Conservation (phyloP, 2,888 invertebrate species). For the Himalopsyche japonica region DNA sequence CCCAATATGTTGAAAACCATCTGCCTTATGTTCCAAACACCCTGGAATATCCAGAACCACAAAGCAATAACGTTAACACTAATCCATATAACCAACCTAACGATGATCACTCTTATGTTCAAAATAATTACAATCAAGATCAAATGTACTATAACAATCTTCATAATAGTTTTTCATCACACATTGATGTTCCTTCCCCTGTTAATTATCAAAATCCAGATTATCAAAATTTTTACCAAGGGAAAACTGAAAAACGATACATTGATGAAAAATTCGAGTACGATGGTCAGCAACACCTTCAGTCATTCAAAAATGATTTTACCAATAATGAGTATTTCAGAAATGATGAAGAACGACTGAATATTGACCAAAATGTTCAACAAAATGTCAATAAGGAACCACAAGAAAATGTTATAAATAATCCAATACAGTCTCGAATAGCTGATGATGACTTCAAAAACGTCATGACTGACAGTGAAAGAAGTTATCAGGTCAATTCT, state of each 20-base stretch:
- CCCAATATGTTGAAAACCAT: not conserved
- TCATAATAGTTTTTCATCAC: not conserved
- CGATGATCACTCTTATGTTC: not conserved
- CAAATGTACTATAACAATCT: not conserved
- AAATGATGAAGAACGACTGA: too few species aligned
- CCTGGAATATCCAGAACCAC: not conserved
- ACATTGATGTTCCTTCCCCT: not conserved
- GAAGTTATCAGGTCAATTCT: not conserved
- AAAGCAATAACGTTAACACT: not conserved
- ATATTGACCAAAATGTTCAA: too few species aligned
- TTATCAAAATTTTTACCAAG: not conserved
- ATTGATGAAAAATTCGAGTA: not conserved
- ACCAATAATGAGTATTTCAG: too few species aligned
- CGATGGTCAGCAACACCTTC: not conserved
- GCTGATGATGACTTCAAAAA: too few species aligned
- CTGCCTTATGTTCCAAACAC: not conserved
- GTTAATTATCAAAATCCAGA: not conserved
- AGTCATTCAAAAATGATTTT: too few species aligned
- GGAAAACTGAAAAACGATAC: not conserved
- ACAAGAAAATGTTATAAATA: too few species aligned
- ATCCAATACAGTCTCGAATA: too few species aligned
- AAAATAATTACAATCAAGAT: not conserved
- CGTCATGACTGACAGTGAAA: too few species aligned
- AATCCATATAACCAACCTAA: not conserved
- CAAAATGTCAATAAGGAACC: too few species aligned